Conservation (phyloP, 1,140 invertebrate genomes). For the Antheraea mylitta region DNA sequence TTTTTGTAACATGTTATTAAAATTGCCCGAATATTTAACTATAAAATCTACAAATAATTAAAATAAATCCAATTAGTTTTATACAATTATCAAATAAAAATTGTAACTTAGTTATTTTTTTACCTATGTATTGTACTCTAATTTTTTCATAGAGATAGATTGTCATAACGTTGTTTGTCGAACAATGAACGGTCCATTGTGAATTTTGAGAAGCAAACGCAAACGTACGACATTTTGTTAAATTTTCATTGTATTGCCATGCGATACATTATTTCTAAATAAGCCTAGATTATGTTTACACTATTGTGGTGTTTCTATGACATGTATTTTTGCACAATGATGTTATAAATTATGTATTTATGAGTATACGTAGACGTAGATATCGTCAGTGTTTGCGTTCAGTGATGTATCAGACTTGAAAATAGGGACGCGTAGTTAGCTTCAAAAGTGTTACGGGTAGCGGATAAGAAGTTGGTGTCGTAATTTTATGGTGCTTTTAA, state of each 20-base stretch:
- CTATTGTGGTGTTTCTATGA: constrained; percentile 31
- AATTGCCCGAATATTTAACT: too few relatives aligned
- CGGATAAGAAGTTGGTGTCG: constrained; percentile 19
- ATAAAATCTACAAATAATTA: not conserved
- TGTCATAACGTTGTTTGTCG: constrained; percentile 34
- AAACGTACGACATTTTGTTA: constrained; percentile 68
- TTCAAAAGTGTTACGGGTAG: constrained; percentile 53
- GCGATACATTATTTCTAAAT: constrained; percentile 56
- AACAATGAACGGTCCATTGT: constrained; percentile 47
- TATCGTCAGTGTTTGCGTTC: constrained; percentile 35
- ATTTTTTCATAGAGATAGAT: constrained; percentile 25
- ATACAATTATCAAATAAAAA: not conserved
- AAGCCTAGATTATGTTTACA: constrained; percentile 42
- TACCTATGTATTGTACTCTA: not conserved
- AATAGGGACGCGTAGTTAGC: constrained; percentile 65
- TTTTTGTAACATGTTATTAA: too few relatives aligned
- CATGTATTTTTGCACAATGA: constrained; percentile 14
- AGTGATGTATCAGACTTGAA: constrained; percentile 67
- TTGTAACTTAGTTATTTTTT: not conserved
- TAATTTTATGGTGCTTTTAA: constrained; percentile 27
- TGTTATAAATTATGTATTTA: constrained; percentile 11
- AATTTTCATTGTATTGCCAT: constrained; percentile 68
- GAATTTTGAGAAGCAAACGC: constrained; percentile 34
- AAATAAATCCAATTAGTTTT: not conserved
- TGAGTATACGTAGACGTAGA: constrained; percentile 42